Evolutionary conservation across 2,888 invertebrate species (phyloP).

Genomic region (Ophion obscuratus): DNA sequence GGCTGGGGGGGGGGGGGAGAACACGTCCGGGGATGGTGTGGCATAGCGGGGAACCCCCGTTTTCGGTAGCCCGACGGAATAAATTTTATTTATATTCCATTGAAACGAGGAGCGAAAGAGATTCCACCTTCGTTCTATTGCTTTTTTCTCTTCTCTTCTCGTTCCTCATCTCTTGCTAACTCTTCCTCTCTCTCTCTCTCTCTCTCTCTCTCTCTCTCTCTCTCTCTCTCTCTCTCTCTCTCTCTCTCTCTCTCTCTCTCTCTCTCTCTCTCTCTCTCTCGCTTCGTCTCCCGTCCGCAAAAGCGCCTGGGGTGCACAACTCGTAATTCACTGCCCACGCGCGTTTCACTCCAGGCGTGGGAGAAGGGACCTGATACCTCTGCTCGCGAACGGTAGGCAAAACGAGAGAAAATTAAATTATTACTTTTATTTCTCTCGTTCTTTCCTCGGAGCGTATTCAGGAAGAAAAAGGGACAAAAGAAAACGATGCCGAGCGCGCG

Average conservation of each 20-base stretch:
- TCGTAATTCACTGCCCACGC: conserved; percentile 78
- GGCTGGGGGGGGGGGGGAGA: conserved; percentile 1
- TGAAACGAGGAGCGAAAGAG: conserved; percentile 75
- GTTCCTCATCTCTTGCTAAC: conserved; percentile 16
- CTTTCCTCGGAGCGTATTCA: conserved; percentile 20
- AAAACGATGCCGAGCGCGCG: conserved; percentile 10
- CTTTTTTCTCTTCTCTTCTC: conserved; percentile 26
- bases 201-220: conserved; percentile 52
- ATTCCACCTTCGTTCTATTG: conserved; percentile 62
- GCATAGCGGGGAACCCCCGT: conserved; percentile 58
- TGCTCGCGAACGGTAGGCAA: conserved; percentile 65
- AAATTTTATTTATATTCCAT: conserved; percentile 79
- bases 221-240: conserved; percentile 34
- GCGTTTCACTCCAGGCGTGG: conserved; percentile 58
- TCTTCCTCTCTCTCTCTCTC: conserved; percentile 29
- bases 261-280: conserved; percentile 47
- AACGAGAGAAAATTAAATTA: conserved; percentile 67
- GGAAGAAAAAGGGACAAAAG: conserved; percentile 24
- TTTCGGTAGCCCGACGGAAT: conserved; percentile 75
- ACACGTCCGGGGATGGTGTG: neutral
- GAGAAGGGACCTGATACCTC: conserved; percentile 61
- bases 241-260: conserved; percentile 51
- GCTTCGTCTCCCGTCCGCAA: conserved; percentile 49
- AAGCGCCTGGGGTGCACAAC: conserved; percentile 71
- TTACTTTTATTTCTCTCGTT: conserved; percentile 32